A percentile compares a stretch with the other conserved stretches of the same genome.
Conservation (phyloP, 2,113 vertebrate species). For the Sphaerodactylus townsendi region DNA sequence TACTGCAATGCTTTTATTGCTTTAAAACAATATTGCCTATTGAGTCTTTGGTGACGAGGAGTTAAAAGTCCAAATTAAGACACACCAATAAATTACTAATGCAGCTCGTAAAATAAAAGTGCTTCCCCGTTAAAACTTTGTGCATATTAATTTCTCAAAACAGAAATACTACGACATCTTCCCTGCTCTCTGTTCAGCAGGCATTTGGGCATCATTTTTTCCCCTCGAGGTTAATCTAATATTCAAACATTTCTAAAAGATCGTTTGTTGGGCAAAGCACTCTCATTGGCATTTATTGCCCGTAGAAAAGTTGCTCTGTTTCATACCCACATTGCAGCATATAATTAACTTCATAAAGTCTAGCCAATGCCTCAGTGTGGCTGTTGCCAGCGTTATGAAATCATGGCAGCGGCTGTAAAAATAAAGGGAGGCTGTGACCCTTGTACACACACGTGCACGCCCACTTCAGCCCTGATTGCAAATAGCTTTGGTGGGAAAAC, state of each 20-base stretch:
- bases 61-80: not conserved
- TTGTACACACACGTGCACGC: conserved; percentile 78
- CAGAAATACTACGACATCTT: conserved; percentile 48
- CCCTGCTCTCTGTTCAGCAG: not conserved
- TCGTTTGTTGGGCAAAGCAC: conserved; percentile 71
- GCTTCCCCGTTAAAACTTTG: not conserved
- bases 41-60: not conserved
- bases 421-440: conserved; percentile 81
- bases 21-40: not conserved
- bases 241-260: conserved; percentile 67
- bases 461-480: conserved; percentile 80
- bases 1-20: not conserved
- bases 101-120: conserved; percentile 15
- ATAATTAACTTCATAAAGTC: conserved; percentile 78
- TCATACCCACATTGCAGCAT: conserved; percentile 80
- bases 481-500: conserved; percentile 88
- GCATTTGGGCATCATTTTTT: conserved; percentile 54
- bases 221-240: conserved; percentile 61
- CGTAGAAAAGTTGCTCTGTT: conserved; percentile 79
- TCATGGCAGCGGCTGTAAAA: conserved; percentile 84
- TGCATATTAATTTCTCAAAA: conserved; percentile 31
- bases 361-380: conserved; percentile 70
- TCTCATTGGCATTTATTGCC: conserved; percentile 76
- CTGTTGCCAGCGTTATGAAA: conserved; percentile 82
- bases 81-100: not conserved